Percentiles rank a stretch among this genome's conserved stretches.
Evolutionary conservation across 2,113 vertebrate genomes (phyloP).

Genomic region (Vombatus ursinus): DNA sequence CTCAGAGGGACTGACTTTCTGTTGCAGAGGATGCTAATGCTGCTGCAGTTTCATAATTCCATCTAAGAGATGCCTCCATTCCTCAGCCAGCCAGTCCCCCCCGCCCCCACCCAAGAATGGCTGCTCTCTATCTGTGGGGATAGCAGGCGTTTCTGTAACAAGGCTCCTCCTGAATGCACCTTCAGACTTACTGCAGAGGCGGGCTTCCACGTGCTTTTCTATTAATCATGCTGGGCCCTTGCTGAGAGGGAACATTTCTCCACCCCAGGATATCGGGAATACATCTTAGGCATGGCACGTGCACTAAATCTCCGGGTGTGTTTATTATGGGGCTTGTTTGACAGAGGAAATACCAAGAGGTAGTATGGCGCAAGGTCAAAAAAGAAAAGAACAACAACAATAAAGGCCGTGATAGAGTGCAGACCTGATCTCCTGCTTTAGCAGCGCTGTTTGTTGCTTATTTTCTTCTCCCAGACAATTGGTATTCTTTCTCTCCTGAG

Average conservation of each 20-base stretch:
- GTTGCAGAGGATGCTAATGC: background rate
- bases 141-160: background rate
- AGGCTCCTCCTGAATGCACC: background rate
- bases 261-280: background rate
- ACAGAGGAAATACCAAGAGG: slow-evolving; percentile 9
- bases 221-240: background rate
- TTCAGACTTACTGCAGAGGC: background rate
- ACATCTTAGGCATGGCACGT: background rate
- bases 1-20: slow-evolving; percentile 53
- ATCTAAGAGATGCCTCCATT: background rate
- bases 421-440: background rate
- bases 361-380: slow-evolving; percentile 18
- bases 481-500: slow-evolving; percentile 15
- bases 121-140: background rate
- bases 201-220: background rate
- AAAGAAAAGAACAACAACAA: background rate
- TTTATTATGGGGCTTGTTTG: slow-evolving; percentile 26
- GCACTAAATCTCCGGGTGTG: slow-evolving; percentile 6
- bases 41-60: slow-evolving; percentile 54
- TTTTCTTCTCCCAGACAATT: background rate
- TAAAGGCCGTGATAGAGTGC: background rate
- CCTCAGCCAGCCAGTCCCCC: background rate
- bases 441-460: background rate
- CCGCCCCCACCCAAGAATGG: background rate
- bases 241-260: slow-evolving; percentile 1